Conservation (phyloP, 2,888 invertebrate species). For the Oegoconia quadripuncta region DNA sequence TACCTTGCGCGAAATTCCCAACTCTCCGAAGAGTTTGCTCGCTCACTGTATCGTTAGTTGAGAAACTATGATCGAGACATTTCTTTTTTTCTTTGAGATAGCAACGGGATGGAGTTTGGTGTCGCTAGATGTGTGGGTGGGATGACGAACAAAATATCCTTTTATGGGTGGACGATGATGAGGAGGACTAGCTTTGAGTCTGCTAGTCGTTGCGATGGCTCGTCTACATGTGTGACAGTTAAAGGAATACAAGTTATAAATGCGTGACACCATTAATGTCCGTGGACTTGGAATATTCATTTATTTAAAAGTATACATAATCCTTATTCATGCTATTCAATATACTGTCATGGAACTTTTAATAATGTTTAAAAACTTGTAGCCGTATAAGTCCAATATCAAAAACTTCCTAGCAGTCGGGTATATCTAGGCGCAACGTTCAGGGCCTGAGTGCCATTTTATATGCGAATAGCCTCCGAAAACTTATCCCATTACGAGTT, state of each 20-base stretch:
- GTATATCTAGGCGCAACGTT: too few species aligned
- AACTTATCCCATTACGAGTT: constrained; percentile 47
- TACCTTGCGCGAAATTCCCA: constrained; percentile 30
- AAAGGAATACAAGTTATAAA: not conserved
- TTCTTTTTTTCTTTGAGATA: not conserved
- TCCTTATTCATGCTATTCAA: too few species aligned
- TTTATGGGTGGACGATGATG: constrained; percentile 50
- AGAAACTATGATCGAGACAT: not conserved
- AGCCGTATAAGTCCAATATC: not conserved
- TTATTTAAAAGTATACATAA: too few species aligned
- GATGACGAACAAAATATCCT: constrained; percentile 56
- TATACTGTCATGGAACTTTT: too few species aligned
- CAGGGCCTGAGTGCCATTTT: too few species aligned
- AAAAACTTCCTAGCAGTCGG: too few species aligned
- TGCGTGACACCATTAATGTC: too few species aligned
- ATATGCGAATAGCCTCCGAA: constrained; percentile 34
- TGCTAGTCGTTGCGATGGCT: constrained; percentile 66
- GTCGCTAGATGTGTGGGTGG: constrained; percentile 37
- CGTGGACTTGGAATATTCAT: too few species aligned
- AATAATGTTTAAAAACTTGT: too few species aligned
- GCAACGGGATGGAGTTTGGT: constrained; percentile 33
- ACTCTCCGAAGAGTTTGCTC: constrained; percentile 10
- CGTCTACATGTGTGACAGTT: too few species aligned
- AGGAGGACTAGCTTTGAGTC: constrained; percentile 56
- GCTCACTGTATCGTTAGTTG: constrained; percentile 1